Percentiles rank a stretch among this genome's conserved stretches.
These are phyloP conservation scores for Hyposmocoma kahamanoa DNA, from an alignment of 1,140 invertebrate genomes.

Conservation along the genomic window DNA sequence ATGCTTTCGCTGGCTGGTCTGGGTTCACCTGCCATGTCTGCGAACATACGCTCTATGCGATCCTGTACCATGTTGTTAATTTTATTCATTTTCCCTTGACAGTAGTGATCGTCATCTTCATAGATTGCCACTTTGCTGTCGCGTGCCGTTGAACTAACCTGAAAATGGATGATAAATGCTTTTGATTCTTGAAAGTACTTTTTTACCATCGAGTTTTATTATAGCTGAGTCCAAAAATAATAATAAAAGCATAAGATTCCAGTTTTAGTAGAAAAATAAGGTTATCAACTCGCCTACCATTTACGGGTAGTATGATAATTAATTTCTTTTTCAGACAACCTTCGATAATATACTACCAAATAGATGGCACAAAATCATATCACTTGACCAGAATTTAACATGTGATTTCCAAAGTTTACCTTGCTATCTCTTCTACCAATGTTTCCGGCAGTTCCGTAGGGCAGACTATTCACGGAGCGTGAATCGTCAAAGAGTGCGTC, in stretches of 20 bases:
- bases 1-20: constrained; percentile 61
- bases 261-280: too few species aligned
- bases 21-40: constrained; percentile 82
- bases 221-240: too few species aligned
- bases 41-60: constrained; percentile 89
- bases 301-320: too few species aligned
- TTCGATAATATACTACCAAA: too few species aligned
- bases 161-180: too few species aligned
- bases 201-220: too few species aligned
- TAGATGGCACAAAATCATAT: too few species aligned
- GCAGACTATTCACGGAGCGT: constrained; percentile 55
- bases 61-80: constrained; percentile 85
- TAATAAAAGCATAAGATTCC: too few species aligned
- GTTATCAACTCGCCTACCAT: too few species aligned
- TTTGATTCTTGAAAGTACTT: too few species aligned
- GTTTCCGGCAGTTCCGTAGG: constrained; percentile 55
- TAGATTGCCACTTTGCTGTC: constrained; percentile 44
- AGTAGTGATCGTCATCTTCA: constrained; percentile 59
- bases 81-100: constrained; percentile 50
- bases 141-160: constrained; percentile 43
- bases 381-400: too few species aligned
- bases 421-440: constrained; percentile 52
- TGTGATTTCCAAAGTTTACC: constrained; percentile 29
- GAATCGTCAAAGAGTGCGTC: constrained; percentile 87
- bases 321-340: too few species aligned